phyloP scores from a whole-genome alignment of 2,797 vertebrate species.

The Leptoclinus maculatus region DNA sequence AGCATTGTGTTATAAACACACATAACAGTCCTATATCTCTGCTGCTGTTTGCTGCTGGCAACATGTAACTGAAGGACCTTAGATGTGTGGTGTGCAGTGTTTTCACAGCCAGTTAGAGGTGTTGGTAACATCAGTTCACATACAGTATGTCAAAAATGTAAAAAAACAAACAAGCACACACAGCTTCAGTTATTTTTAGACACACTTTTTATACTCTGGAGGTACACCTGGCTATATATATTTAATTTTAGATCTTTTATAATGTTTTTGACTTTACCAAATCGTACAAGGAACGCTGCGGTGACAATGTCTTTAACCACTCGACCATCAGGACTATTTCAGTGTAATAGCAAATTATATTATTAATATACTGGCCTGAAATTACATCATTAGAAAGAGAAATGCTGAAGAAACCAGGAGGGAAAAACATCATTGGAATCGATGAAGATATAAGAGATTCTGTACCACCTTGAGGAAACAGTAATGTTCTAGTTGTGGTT shows the following conservation, averaged over 20 bases:
- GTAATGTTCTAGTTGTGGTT: slow-evolving; percentile 4
- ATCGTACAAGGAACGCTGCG: neutral
- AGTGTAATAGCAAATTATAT: neutral
- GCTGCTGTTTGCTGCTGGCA: slow-evolving; percentile 26
- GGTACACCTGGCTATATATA: no score
- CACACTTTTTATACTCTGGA: neutral
- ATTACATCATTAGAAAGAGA: neutral
- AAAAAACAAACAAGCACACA: slow-evolving; percentile 9
- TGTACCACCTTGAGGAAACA: slow-evolving; percentile 17
- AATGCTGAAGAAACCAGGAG: slow-evolving; percentile 24
- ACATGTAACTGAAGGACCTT: slow-evolving; percentile 16
- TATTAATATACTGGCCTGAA: neutral
- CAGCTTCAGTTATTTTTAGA: neutral
- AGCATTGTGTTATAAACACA: slow-evolving; percentile 8
- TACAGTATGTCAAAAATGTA: slow-evolving; percentile 23
- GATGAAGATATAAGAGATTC: slow-evolving; percentile 23
- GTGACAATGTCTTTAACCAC: neutral
- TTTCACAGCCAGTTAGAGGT: slow-evolving; percentile 30
- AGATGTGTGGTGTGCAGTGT: slow-evolving; percentile 1
- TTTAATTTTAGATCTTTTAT: neutral
- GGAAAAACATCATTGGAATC: slow-evolving; percentile 39
- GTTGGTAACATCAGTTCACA: slow-evolving; percentile 43
- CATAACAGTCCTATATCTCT: slow-evolving; percentile 23
- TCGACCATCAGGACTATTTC: neutral
- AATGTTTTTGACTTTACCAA: neutral